A percentile compares a stretch with the other conserved stretches of the same genome.
These are phyloP conservation scores for Agrilus planipennis DNA, from an alignment of 1,140 invertebrate genomes.

Conservation along the genomic window DNA sequence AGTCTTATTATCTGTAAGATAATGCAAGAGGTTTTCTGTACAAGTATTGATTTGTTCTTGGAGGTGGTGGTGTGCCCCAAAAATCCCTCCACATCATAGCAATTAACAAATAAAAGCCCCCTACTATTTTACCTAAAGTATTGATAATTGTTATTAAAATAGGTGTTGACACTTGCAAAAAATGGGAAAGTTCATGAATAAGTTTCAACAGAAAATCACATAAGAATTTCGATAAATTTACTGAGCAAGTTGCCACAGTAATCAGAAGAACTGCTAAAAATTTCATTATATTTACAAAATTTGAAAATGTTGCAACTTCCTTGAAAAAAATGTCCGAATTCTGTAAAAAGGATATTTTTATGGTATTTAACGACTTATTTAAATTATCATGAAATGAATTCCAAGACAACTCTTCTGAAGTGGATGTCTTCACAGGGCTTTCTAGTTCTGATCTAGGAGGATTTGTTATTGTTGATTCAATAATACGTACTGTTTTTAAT, in stretches of 20 bases:
- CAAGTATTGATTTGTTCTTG: too few relatives aligned
- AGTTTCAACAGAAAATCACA: slow-evolving; percentile 7
- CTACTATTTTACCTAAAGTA: slow-evolving; percentile 27
- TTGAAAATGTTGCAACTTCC: slow-evolving; percentile 2
- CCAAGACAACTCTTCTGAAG: background rate
- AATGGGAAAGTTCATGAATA: slow-evolving; percentile 18
- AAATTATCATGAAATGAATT: slow-evolving; percentile 1
- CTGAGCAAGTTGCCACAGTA: background rate
- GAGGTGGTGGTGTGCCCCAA: background rate
- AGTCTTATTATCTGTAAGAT: too few relatives aligned
- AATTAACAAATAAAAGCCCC: slow-evolving; percentile 31
- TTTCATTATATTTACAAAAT: slow-evolving; percentile 5
- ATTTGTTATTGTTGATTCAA: too few relatives aligned
- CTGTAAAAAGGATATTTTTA: slow-evolving; percentile 1
- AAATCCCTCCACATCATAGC: slow-evolving; percentile 23
- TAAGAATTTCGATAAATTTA: slow-evolving; percentile 3
- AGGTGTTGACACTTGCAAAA: slow-evolving; percentile 25
- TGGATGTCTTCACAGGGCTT: background rate
- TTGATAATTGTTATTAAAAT: slow-evolving; percentile 27
- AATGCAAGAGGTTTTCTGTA: too few relatives aligned
- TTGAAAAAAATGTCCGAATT: slow-evolving; percentile 1
- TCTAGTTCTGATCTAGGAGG: background rate
- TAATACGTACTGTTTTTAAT: slow-evolving; percentile 2
- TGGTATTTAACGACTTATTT: background rate
- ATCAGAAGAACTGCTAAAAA: slow-evolving; percentile 8